phyloP scores from a whole-genome alignment of 2,888 invertebrate genomes.

The Ectemnius continuus region DNA sequence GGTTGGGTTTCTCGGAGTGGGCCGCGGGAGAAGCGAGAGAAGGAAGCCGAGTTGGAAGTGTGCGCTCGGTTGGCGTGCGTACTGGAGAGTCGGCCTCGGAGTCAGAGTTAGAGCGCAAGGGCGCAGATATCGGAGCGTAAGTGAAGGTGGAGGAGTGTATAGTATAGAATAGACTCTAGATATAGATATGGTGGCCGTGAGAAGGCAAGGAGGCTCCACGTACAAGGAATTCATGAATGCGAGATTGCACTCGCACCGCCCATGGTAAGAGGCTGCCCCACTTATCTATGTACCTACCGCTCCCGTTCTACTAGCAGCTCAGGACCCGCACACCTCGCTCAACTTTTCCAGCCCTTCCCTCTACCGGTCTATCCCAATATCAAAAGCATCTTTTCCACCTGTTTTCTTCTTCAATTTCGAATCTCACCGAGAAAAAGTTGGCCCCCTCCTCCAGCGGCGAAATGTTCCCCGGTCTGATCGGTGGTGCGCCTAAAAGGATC shows the following conservation, averaged over 20 bases:
- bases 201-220: slow-evolving; percentile 40
- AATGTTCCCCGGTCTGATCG: too few relatives aligned
- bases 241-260: slow-evolving; percentile 66
- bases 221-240: slow-evolving; percentile 71
- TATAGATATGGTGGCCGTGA: background rate
- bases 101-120: background rate
- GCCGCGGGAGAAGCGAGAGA: slow-evolving; percentile 24
- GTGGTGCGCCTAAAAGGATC: too few relatives aligned
- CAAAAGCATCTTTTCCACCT: too few relatives aligned
- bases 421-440: too few relatives aligned
- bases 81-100: slow-evolving; percentile 7
- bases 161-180: too few relatives aligned
- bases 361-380: too few relatives aligned
- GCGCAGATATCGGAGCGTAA: background rate
- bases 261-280: slow-evolving; percentile 59
- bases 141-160: slow-evolving; percentile 2
- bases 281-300: slow-evolving; percentile 56
- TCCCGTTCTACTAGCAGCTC: background rate
- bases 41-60: slow-evolving; percentile 7
- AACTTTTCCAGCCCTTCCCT: too few relatives aligned
- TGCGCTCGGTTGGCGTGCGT: too few relatives aligned
- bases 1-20: too few relatives aligned
- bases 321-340: too few relatives aligned
- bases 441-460: too few relatives aligned
- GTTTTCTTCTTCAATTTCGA: too few relatives aligned